A percentile compares a stretch with the other conserved stretches of the same genome.
Conservation (phyloP, 2,888 invertebrate species). For the Spilarctia lutea region DNA sequence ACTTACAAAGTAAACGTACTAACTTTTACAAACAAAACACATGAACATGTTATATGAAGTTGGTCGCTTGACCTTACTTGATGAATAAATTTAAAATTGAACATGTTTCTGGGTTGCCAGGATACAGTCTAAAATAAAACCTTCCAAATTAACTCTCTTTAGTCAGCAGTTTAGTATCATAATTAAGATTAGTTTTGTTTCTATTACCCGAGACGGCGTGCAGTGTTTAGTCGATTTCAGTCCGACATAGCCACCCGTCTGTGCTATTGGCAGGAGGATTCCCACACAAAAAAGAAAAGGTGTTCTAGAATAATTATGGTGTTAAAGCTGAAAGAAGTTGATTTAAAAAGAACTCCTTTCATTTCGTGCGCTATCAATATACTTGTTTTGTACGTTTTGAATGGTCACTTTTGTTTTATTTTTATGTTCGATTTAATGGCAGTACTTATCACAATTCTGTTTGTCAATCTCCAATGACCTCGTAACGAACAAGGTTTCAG, state of each 20-base stretch:
- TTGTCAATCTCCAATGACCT: background rate
- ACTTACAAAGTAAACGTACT: background rate
- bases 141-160: background rate
- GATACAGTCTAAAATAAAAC: background rate
- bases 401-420: background rate
- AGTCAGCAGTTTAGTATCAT: background rate
- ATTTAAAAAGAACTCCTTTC: too few relatives aligned
- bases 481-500: background rate
- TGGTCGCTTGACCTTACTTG: background rate
- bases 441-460: background rate
- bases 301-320: too few relatives aligned
- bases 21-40: background rate
- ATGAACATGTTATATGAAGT: background rate
- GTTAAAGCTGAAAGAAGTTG: too few relatives aligned
- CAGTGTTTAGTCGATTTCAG: too few relatives aligned
- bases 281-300: too few relatives aligned
- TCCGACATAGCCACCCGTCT: too few relatives aligned
- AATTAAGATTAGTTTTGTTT: too few relatives aligned
- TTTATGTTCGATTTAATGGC: background rate
- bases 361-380: too few relatives aligned
- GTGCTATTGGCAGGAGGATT: too few relatives aligned
- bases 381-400: background rate
- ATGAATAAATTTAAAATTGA: background rate
- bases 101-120: background rate
- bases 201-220: too few relatives aligned